Evolutionary conservation across 2,888 invertebrate genomes (phyloP).

Genomic region (Chelonus formosanus): DNA sequence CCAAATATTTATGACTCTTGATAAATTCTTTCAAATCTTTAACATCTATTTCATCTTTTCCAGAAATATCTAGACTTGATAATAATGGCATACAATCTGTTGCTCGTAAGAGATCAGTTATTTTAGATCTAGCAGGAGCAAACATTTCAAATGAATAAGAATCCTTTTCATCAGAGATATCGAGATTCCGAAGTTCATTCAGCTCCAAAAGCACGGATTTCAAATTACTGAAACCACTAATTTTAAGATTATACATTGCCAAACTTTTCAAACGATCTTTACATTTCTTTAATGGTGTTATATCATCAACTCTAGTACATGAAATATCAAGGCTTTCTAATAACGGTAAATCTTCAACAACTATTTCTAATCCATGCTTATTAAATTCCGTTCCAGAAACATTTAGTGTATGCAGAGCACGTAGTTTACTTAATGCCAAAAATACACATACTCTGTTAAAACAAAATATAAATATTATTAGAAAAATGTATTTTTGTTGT

Average conservation of each 20-base stretch:
- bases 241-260: constrained; percentile 71
- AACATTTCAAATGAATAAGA: constrained; percentile 65
- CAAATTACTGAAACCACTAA: constrained; percentile 63
- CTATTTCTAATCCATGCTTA: constrained; percentile 71
- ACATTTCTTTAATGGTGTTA: constrained; percentile 69
- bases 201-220: constrained; percentile 68
- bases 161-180: constrained; percentile 69
- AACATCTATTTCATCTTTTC: constrained; percentile 67
- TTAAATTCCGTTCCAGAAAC: constrained; percentile 77
- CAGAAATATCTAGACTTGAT: constrained; percentile 73
- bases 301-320: constrained; percentile 71
- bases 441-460: constrained; percentile 68
- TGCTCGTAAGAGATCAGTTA: constrained; percentile 66
- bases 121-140: constrained; percentile 61
- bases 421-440: constrained; percentile 71
- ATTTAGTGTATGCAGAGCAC: constrained; percentile 70
- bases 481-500: constrained; percentile 33
- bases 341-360: constrained; percentile 72
- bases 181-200: constrained; percentile 67
- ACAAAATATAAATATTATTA: constrained; percentile 20
- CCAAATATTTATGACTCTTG: constrained; percentile 64
- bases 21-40: constrained; percentile 65
- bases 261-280: constrained; percentile 70
- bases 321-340: constrained; percentile 75
- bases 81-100: constrained; percentile 68